Evolutionary conservation across 1,140 invertebrate genomes (phyloP).

Genomic region (Drosophila santomea): DNA sequence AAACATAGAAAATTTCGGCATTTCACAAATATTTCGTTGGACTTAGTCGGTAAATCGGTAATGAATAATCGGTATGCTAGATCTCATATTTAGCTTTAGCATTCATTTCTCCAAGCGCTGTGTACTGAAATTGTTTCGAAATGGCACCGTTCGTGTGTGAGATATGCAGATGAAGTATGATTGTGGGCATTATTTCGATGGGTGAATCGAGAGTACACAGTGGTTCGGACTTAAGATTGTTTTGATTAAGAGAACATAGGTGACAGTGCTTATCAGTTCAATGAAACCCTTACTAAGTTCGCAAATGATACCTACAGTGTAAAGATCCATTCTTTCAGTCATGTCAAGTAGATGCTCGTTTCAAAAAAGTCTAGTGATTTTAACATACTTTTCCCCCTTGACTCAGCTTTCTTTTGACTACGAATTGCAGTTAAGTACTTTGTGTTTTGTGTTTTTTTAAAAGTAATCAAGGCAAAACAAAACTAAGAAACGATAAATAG

Average conservation of each 20-base stretch:
- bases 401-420: not conserved
- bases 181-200: constrained; percentile 18
- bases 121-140: constrained; percentile 57
- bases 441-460: not conserved
- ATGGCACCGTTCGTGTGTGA: constrained; percentile 43
- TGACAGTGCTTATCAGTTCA: constrained; percentile 5
- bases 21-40: constrained; percentile 55
- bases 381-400: no score
- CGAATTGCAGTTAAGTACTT: not conserved
- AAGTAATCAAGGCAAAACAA: constrained; percentile 27
- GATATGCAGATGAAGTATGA: constrained; percentile 29
- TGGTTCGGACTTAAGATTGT: not conserved
- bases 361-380: no score
- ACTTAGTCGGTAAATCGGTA: constrained; percentile 67
- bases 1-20: constrained; percentile 68
- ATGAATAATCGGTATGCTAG: constrained; percentile 49
- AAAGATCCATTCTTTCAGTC: not conserved
- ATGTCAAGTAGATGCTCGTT: no score
- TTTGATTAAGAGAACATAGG: not conserved
- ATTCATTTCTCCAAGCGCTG: constrained; percentile 79
- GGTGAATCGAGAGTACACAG: constrained; percentile 13
- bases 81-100: constrained; percentile 81
- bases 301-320: not conserved
- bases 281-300: not conserved
- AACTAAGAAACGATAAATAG: constrained; percentile 11